phyloP scores from a whole-genome alignment of 2,113 vertebrate species.

The Lophochroa leadbeateri region DNA sequence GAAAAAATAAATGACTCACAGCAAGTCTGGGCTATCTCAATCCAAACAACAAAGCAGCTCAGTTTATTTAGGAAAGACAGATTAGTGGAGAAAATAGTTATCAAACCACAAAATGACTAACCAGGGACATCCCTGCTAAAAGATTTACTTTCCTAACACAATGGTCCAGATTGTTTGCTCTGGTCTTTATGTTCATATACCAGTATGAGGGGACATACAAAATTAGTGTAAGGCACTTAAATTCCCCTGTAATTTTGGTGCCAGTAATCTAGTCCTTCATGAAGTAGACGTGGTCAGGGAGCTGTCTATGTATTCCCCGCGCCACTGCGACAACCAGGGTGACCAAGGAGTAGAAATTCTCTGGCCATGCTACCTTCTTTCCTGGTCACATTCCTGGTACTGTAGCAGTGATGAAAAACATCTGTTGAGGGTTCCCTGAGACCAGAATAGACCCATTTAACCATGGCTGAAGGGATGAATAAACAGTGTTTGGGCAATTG shows the following conservation, averaged over 20 bases:
- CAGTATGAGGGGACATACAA: not conserved
- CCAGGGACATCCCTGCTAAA: conserved; percentile 19
- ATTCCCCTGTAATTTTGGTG: not conserved
- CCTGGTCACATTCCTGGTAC: not conserved
- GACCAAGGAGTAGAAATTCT: not conserved
- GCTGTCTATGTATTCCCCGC: not conserved
- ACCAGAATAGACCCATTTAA: not conserved
- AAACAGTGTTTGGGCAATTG: not conserved
- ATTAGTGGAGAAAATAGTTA: conserved; percentile 50
- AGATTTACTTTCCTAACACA: conserved; percentile 4
- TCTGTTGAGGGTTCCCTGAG: not conserved
- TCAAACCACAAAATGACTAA: conserved; percentile 46
- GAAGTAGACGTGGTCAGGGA: not conserved
- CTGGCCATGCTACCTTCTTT: not conserved
- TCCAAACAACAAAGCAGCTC: conserved; percentile 38
- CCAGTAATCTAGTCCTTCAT: not conserved
- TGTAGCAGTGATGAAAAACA: conserved; percentile 20
- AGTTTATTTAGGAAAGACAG: conserved; percentile 14
- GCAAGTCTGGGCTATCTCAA: conserved; percentile 38
- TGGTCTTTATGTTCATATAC: not conserved
- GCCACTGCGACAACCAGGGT: not conserved
- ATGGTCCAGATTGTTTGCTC: not conserved
- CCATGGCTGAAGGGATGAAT: not conserved
- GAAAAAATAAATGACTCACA: conserved; percentile 24
- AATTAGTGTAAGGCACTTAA: not conserved